Evolutionary conservation across 2,113 vertebrate species (phyloP).

Genomic region (Sula dactylatra): DNA sequence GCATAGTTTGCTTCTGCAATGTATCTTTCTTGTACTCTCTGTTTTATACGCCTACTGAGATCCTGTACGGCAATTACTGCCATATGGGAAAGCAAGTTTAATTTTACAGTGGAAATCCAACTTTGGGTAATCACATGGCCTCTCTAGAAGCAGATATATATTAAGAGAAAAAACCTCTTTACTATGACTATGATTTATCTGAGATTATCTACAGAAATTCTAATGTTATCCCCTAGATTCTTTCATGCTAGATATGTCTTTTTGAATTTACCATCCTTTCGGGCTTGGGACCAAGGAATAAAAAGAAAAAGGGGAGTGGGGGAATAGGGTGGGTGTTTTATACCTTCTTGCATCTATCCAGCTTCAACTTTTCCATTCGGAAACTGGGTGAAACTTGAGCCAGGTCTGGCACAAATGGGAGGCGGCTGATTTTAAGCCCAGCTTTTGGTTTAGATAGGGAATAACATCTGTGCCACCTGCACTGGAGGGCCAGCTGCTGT

Average conservation of each 20-base stretch:
- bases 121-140: not conserved
- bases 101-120: constrained; percentile 35
- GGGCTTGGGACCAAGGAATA: not conserved
- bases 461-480: accelerated
- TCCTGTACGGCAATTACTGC: constrained; percentile 37
- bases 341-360: not conserved
- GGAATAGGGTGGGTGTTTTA: not conserved
- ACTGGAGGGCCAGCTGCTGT: not conserved
- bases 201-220: not conserved
- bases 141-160: not conserved
- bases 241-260: not conserved
- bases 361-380: not conserved
- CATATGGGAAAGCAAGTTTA: constrained; percentile 37
- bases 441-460: not conserved
- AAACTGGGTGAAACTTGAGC: not conserved
- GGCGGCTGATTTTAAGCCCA: not conserved
- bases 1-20: not conserved
- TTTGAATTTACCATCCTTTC: not conserved
- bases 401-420: not conserved
- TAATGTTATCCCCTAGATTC: not conserved
- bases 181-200: not conserved
- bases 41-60: constrained; percentile 30
- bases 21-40: not conserved
- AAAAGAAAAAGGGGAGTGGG: not conserved
- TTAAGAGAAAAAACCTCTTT: not conserved